Percentiles rank a stretch among this genome's conserved stretches.
Conservation (phyloP, 2,113 vertebrate genomes). For the Andinoacara biseriatus region DNA sequence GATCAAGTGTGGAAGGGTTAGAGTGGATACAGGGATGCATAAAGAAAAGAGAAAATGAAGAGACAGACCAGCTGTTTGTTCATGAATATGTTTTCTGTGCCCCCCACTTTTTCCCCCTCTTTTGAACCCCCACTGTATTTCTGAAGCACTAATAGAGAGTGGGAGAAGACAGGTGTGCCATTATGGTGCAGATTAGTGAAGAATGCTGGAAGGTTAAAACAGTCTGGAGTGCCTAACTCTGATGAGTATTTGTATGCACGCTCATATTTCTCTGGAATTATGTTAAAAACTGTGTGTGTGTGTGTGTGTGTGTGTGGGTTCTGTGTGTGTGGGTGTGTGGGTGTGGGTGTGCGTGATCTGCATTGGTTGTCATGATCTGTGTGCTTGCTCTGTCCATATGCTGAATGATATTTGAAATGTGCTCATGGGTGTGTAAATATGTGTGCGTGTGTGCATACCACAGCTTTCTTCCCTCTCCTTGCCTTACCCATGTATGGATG, state of each 20-base stretch:
- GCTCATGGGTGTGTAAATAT: conserved; percentile 44
- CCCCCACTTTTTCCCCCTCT: not conserved
- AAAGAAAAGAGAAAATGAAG: conserved; percentile 14
- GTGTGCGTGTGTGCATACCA: conserved; percentile 21
- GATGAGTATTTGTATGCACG: conserved; percentile 10
- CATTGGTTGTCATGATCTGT: conserved; percentile 38
- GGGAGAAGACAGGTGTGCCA: conserved; percentile 72
- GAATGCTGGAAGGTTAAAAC: conserved; percentile 66
- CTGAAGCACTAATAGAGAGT: conserved; percentile 51
- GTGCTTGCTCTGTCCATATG: conserved; percentile 40
- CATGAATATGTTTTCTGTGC: conserved; percentile 47
- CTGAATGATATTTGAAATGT: conserved; percentile 56
- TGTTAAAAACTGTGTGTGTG: conserved; percentile 15
- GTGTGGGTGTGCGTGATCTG: conserved; percentile 43
- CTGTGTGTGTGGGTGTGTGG: too few relatives aligned
- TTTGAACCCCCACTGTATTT: conserved; percentile 13
- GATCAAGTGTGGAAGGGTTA: conserved; percentile 21
- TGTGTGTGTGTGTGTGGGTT: not conserved
- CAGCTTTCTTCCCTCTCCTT: conserved; percentile 36
- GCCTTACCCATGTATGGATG: conserved; percentile 47
- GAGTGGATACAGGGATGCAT: conserved; percentile 7
- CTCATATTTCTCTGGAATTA: conserved; percentile 35
- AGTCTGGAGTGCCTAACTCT: conserved; percentile 34
- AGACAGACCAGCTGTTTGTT: conserved; percentile 46
- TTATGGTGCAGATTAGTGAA: conserved; percentile 67